Evolutionary conservation across 2,888 invertebrate genomes (phyloP).

Genomic region (Polymixis lichenea): DNA sequence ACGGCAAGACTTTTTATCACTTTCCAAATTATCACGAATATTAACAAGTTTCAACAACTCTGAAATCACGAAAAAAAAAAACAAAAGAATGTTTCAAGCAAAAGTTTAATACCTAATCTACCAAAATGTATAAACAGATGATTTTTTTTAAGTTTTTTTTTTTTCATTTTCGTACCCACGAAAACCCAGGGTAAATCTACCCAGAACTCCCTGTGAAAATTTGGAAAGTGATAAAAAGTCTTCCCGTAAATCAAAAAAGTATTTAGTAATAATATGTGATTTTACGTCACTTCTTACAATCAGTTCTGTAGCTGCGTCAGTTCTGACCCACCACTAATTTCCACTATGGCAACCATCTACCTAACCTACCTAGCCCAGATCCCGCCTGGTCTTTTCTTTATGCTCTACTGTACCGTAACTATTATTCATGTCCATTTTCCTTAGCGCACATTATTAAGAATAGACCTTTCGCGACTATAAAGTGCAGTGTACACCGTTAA

Average conservation of each 20-base stretch:
- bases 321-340: not conserved
- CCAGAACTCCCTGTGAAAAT: no score
- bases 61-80: no score
- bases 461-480: constrained; percentile 21
- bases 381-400: constrained; percentile 2
- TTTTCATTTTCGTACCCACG: no score
- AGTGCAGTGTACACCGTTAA: constrained; percentile 28
- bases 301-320: not conserved
- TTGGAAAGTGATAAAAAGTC: no score
- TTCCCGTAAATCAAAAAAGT: not conserved
- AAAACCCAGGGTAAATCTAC: no score
- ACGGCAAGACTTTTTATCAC: no score
- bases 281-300: not conserved
- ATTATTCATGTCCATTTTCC: constrained; percentile 14
- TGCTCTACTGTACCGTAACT: constrained; percentile 7
- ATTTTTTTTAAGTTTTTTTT: no score
- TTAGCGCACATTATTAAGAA: constrained; percentile 28
- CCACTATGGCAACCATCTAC: not conserved
- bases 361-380: not conserved
- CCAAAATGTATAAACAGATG: no score
- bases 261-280: not conserved
- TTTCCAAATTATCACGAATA: no score
- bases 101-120: no score
- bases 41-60: no score
- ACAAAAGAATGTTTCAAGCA: no score